phyloP scores from a whole-genome alignment of 2,888 invertebrate genomes.

The Eupithecia insigniata region DNA sequence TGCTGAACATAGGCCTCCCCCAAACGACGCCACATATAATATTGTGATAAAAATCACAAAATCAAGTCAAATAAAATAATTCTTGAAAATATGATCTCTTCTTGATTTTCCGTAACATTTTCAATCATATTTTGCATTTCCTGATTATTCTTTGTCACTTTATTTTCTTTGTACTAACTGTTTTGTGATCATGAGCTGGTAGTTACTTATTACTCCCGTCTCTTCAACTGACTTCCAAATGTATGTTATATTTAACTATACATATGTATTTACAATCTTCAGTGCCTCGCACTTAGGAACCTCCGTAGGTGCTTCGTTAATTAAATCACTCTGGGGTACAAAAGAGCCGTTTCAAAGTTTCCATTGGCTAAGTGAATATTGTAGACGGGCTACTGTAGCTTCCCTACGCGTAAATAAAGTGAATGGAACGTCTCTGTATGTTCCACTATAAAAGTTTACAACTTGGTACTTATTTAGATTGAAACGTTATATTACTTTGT shows the following conservation, averaged over 20 bases:
- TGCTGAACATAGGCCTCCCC: too few relatives aligned
- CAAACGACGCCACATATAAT: too few relatives aligned
- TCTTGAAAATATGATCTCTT: not conserved
- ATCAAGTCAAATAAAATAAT: too few relatives aligned
- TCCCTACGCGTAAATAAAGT: conserved; percentile 34
- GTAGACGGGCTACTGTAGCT: conserved; percentile 50
- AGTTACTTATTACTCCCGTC: not conserved
- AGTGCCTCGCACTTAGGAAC: conserved; percentile 35
- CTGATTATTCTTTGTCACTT: not conserved
- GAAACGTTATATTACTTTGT: conserved; percentile 5
- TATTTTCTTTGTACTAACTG: not conserved
- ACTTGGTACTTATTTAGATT: conserved; percentile 1
- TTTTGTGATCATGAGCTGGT: not conserved
- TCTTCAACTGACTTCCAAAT: not conserved
- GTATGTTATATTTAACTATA: conserved; percentile 21
- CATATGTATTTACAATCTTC: too few relatives aligned
- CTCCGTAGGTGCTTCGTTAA: conserved; percentile 48
- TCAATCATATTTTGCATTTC: not conserved
- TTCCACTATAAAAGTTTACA: not conserved
- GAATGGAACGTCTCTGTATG: conserved; percentile 16
- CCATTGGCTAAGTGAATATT: conserved; percentile 65
- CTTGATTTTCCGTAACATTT: not conserved
- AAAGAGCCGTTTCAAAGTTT: conserved; percentile 62
- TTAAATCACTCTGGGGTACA: conserved; percentile 68
- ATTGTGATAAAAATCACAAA: too few relatives aligned